Conservation (phyloP, 2,797 vertebrate genomes). For the Vireo griseus region DNA sequence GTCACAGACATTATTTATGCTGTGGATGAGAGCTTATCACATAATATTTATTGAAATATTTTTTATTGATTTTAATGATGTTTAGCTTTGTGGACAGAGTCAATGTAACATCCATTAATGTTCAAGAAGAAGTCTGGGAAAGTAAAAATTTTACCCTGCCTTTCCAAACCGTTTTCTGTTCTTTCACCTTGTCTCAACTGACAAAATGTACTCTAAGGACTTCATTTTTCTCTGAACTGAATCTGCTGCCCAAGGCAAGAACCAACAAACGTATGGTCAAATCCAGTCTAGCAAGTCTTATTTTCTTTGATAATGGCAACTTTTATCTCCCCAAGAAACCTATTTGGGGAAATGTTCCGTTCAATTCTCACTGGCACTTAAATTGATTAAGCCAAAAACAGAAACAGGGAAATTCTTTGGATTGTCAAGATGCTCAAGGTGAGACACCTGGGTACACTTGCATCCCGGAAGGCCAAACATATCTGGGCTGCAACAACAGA, state of each 20-base stretch:
- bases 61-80: background rate
- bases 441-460: background rate
- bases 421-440: fast-evolving
- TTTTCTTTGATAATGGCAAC: constrained; percentile 6
- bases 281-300: background rate
- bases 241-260: constrained; percentile 18
- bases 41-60: background rate
- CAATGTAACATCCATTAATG: background rate
- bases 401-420: background rate
- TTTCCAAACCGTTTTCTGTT: background rate
- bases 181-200: background rate
- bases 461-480: background rate
- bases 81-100: background rate
- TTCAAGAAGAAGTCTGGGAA: background rate
- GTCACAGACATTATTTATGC: background rate
- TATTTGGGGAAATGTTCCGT: background rate
- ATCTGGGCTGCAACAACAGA: background rate
- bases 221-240: background rate
- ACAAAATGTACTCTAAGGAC: background rate
- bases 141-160: background rate
- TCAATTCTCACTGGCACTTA: background rate
- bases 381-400: background rate
- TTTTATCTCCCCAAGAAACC: background rate
- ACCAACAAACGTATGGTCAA: background rate
- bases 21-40: background rate